Evolutionary conservation across 2,797 vertebrate genomes (phyloP).

Genomic region (Erethizon dorsatum): DNA sequence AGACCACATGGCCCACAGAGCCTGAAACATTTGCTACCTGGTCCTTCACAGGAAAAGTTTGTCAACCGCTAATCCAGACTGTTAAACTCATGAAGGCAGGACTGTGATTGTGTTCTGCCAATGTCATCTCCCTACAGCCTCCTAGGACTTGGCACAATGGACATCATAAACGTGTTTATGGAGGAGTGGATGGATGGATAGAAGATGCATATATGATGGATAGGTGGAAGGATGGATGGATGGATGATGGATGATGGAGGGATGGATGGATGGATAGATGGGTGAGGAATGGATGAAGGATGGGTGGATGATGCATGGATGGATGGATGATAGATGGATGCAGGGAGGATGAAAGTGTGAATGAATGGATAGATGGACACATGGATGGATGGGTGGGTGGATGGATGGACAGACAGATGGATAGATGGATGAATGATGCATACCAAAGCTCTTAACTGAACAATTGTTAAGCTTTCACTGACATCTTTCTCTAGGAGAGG

Average conservation of each 20-base stretch:
- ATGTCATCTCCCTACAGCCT: background rate
- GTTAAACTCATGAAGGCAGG: no score
- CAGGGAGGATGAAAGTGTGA: no score
- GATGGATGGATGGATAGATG: background rate
- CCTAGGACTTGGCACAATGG: no score
- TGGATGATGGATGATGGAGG: no score
- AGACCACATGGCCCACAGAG: accelerated
- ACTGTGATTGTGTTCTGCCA: accelerated
- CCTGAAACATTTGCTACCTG: background rate
- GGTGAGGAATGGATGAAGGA: no score
- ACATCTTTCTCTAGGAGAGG: background rate
- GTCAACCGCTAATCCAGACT: no score
- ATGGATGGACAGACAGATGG: background rate
- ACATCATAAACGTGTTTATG: background rate
- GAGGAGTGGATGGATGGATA: no score
- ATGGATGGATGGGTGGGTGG: background rate
- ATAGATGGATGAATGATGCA: background rate
- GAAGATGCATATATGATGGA: no score
- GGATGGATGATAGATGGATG: no score
- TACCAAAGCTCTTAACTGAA: background rate
- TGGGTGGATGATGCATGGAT: no score
- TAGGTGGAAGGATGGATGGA: no score
- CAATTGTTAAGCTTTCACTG: background rate
- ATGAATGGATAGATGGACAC: no score
- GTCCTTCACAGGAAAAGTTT: background rate